Conservation (phyloP, 2,888 invertebrate genomes). For the Hybos culiciformis region DNA sequence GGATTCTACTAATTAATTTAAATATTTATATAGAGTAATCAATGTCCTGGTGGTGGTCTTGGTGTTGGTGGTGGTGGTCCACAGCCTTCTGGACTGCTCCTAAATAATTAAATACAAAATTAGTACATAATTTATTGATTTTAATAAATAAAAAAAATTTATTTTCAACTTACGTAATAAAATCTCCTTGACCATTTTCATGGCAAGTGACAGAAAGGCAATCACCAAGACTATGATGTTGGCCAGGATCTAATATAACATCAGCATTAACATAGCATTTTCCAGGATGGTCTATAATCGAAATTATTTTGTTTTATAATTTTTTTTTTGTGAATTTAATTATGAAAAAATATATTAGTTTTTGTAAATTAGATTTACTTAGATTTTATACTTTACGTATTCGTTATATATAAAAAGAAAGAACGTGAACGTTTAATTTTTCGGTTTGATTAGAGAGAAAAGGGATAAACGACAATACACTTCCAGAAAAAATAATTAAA, state of each 20-base stretch:
- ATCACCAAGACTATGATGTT: not conserved
- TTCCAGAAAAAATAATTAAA: too few species aligned
- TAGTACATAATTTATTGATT: not conserved
- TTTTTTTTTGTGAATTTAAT: not conserved
- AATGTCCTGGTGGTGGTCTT: too few species aligned
- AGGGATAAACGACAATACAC: too few species aligned
- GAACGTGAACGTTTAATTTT: too few species aligned
- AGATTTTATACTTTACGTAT: too few species aligned
- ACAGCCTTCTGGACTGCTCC: not conserved
- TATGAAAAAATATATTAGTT: not conserved
- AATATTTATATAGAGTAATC: too few species aligned
- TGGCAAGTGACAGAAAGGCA: not conserved
- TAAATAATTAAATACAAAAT: not conserved
- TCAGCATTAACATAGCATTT: not conserved
- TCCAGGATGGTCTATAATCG: not conserved
- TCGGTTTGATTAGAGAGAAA: too few species aligned
- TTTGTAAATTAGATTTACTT: not conserved
- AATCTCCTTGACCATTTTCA: not conserved
- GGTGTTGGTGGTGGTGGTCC: too few species aligned
- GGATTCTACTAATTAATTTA: too few species aligned
- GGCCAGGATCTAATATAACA: not conserved
- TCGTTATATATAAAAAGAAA: too few species aligned
- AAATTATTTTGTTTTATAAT: not conserved
- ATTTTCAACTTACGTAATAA: not conserved
- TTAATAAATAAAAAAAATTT: not conserved